phyloP scores from a whole-genome alignment of 2,888 invertebrate genomes.

The Kryphioiulus occultus region DNA sequence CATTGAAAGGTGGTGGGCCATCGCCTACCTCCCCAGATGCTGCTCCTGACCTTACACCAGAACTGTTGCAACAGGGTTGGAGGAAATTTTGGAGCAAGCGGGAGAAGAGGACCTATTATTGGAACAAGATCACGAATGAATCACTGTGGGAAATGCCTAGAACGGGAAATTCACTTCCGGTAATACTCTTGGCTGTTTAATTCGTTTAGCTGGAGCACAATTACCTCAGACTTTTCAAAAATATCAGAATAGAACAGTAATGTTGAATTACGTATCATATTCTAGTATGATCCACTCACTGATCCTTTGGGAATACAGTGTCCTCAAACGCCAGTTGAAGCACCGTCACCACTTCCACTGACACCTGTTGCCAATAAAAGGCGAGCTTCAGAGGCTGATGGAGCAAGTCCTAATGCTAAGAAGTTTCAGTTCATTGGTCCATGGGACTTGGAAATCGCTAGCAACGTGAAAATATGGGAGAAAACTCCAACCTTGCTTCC shows the following conservation, averaged over 20 bases:
- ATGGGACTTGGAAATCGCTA: conserved; percentile 93
- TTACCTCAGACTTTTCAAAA: neutral
- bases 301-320: conserved; percentile 85
- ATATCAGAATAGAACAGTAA: neutral
- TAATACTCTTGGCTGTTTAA: conserved; percentile 19
- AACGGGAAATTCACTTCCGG: conserved; percentile 59
- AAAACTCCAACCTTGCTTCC: conserved; percentile 82
- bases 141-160: conserved; percentile 97
- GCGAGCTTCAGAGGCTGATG: conserved; percentile 74
- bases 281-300: conserved; percentile 84
- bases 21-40: conserved; percentile 56
- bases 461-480: conserved; percentile 90
- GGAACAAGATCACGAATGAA: conserved; percentile 94
- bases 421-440: conserved; percentile 70
- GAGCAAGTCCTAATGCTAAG: conserved; percentile 67
- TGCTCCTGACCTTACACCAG: conserved; percentile 69
- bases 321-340: conserved; percentile 57
- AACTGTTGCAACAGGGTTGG: conserved; percentile 88
- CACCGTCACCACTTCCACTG: conserved; percentile 58
- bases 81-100: conserved; percentile 95
- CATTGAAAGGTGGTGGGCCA: neutral
- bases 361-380: conserved; percentile 69
- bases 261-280: neutral
- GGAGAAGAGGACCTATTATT: conserved; percentile 93
- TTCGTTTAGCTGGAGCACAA: no score